phyloP scores from a whole-genome alignment of 2,113 vertebrate species.

The Triplophysa siluroides region DNA sequence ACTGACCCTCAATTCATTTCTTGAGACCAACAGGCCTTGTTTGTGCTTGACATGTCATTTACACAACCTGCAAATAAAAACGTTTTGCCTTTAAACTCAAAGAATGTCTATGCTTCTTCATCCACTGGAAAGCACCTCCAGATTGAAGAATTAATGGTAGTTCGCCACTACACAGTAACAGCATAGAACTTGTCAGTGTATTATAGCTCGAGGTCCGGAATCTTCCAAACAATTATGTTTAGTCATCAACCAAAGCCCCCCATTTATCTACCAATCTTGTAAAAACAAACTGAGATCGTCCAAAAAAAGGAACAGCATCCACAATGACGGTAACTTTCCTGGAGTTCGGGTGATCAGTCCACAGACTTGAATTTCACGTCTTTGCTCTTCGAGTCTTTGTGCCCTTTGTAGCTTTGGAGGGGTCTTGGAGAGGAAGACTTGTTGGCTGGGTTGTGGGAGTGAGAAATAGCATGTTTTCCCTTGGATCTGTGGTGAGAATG shows the following conservation, averaged over 20 bases:
- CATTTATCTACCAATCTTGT: neutral
- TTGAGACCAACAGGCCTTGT: neutral
- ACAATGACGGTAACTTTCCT: no score
- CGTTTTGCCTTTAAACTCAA: neutral
- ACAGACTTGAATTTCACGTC: conserved; percentile 27
- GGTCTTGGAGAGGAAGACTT: conserved; percentile 47
- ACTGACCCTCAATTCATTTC: neutral
- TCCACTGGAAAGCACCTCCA: neutral
- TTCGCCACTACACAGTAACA: neutral
- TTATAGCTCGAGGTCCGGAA: neutral
- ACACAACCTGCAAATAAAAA: neutral
- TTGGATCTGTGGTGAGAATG: conserved; percentile 57
- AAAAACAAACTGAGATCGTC: neutral
- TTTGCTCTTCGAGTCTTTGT: conserved; percentile 13
- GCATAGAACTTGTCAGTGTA: neutral
- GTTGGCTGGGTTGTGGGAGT: conserved; percentile 45
- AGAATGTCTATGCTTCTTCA: neutral
- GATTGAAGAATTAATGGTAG: neutral
- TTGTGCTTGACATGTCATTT: conserved; percentile 8
- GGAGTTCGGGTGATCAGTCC: neutral
- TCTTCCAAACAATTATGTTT: neutral
- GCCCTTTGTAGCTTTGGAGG: conserved; percentile 27
- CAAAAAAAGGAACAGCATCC: no score
- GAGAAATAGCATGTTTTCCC: conserved; percentile 50
- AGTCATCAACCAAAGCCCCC: neutral